Base-by-base conservation (phyloP, 2,113 vertebrate species). In the Zingel zingel region DNA sequence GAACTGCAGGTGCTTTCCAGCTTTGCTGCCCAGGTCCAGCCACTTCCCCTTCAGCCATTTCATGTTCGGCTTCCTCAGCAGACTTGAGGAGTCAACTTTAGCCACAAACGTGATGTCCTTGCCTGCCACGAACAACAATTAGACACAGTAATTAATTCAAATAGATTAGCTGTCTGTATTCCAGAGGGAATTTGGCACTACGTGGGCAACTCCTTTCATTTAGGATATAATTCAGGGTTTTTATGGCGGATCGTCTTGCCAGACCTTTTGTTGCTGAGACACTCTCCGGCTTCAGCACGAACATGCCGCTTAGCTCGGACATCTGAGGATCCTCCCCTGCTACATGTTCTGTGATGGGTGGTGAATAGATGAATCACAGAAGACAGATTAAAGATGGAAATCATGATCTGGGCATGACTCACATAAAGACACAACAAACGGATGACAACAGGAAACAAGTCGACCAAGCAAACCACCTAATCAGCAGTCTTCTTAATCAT, bases 31-130 rank as follows among this genome's bases (percentile, higher is more conserved):
- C 77, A 98, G 89, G 87, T 98, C 97, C 48, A 96, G 78, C 97
- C 97, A 98, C 76, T 98, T 98, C 8, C 97, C 97, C 91, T 98
- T 98, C 90, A 98, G 92, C 97, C 97, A 98, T 48, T 97, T 98
- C 90, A 97, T 76, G 14, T 6, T 1, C 0, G 97, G 97, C 81
- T 96, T 97, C 81, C 82, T 94, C 0, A 84, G 36, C 30, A 98
- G 89, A 13, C 82, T 94, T 3, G 94, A 87, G 8, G 96, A 96
- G 23, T 97, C 96, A 79, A 98, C 94, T 77, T 95, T 96, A 18
- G 95, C 92, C 73, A 83, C 27, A 11, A 97, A 91, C 1, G 73
- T 77, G 6, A 94, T 6, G 36, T 97, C 92, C 76, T 95, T 95
- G 2, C 97, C 97, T 98, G 91, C 47, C 43, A 64, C 3, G 11